These are phyloP conservation scores for Phortica magna DNA, from an alignment of 2,888 invertebrate species.

Conservation along the genomic window DNA sequence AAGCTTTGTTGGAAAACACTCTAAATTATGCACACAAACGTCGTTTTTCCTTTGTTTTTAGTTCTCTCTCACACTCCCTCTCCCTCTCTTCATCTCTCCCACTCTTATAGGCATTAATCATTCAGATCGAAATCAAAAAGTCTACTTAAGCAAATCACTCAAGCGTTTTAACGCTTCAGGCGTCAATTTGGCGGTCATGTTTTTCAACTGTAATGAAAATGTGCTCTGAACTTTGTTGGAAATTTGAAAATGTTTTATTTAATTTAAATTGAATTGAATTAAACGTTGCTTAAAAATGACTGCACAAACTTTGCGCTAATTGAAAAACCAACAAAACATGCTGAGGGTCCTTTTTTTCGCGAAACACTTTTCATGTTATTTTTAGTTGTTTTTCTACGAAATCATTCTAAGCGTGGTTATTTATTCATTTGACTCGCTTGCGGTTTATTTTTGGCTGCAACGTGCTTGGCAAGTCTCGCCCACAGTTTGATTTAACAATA, in stretches of 20 bases:
- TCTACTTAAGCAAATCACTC: constrained; percentile 42
- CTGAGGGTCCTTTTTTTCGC: too few relatives aligned
- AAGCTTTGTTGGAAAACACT: not conserved
- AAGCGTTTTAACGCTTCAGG: constrained; percentile 31
- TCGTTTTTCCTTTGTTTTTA: not conserved
- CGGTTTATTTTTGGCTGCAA: too few relatives aligned
- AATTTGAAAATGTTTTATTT: too few relatives aligned
- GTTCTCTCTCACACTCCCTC: constrained; percentile 36
- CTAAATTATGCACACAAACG: constrained; percentile 18
- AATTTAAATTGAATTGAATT: too few relatives aligned
- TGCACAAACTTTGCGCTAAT: too few relatives aligned
- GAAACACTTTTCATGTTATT: not conserved
- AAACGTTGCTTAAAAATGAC: too few relatives aligned
- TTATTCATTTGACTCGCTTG: too few relatives aligned
- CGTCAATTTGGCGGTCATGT: constrained; percentile 1
- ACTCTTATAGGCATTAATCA: constrained; percentile 32
- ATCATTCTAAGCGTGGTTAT: too few relatives aligned
- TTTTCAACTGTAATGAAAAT: too few relatives aligned
- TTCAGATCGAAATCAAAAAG: constrained; percentile 30
- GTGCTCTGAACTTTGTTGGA: too few relatives aligned
- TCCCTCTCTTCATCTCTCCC: constrained; percentile 38
- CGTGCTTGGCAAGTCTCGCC: not conserved
- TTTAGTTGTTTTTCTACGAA: not conserved
- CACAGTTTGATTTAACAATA: not conserved
- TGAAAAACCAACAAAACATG: too few relatives aligned